Conservation (phyloP, 2,113 vertebrate species). For the Colius striatus region DNA sequence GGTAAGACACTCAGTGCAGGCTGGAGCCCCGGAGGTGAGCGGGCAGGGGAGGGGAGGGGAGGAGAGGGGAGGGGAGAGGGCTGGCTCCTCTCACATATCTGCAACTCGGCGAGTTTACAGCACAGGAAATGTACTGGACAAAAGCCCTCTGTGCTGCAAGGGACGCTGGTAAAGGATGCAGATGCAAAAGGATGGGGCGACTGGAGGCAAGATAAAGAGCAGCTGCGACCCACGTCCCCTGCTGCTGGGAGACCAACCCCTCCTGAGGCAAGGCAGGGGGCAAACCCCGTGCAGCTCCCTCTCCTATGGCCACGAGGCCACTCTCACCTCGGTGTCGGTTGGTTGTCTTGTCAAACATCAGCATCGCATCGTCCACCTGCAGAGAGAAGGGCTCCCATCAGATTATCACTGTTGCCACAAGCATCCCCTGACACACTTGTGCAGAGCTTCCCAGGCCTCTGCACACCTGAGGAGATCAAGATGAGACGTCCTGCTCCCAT, state of each 20-base stretch:
- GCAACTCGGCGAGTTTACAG: slow-evolving; percentile 66
- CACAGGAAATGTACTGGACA: slow-evolving; percentile 77
- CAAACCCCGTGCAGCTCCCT: background rate
- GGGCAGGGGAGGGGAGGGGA: background rate
- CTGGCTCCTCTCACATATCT: slow-evolving; percentile 63
- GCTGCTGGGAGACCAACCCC: slow-evolving; percentile 2
- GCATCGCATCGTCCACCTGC: slow-evolving; percentile 99
- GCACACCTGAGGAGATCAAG: background rate
- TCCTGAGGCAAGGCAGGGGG: background rate
- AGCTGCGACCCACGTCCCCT: slow-evolving; percentile 61
- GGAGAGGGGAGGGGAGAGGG: slow-evolving; percentile 6
- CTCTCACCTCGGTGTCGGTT: slow-evolving; percentile 96
- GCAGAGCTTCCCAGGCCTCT: background rate
- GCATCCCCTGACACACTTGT: background rate
- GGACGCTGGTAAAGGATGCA: slow-evolving; percentile 64
- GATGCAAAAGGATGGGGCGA: slow-evolving; percentile 70
- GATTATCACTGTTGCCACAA: background rate
- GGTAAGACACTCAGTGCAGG: slow-evolving; percentile 57
- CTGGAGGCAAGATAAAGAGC: slow-evolving; percentile 76
- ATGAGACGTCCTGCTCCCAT: background rate
- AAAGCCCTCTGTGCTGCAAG: slow-evolving; percentile 78
- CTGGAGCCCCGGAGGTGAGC: slow-evolving; percentile 26
- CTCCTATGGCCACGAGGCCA: background rate
- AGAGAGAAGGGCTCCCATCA: slow-evolving; percentile 53
- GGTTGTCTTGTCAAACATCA: slow-evolving; percentile 99